Evolutionary conservation across 2,113 vertebrate species (phyloP), one percentile per base, ranked within the genome.

Genomic region (Recurvirostra avosetta): DNA sequence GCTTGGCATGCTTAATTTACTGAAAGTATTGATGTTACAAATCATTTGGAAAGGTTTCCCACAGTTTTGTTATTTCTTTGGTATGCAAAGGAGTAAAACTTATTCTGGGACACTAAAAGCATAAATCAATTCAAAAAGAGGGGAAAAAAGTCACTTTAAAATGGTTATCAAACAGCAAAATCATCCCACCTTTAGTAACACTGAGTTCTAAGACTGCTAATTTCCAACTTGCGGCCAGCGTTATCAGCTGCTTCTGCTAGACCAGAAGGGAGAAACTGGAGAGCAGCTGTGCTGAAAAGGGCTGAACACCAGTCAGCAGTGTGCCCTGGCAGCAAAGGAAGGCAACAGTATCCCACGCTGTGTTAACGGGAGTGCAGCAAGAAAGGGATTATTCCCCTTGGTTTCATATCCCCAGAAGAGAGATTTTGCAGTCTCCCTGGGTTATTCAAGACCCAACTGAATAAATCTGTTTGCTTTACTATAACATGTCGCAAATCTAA

Each of bases 301-400:
- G 36, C 73, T 36, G 29, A 76, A 18, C 11, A 1, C 4, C 4
- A 34, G 12, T 8, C 56, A 36, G 41, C 1, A 0, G 2, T 1
- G 15, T 45, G 47, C 32, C n/a, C 32, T 49, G 62, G 52, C 58
- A 72, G 68, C 18, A 7, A 21, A 5, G 34, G 62, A 6, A 22
- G 49, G 49, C 50, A 61, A 10, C 36, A n/a, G 53, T 22, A 20
- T n/a, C n/a, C 15, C 15, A 2, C 0, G 2, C 40, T 21, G 34
- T 11, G 7, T 4, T 6, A 21, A 6, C 8, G 14, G 52, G 15
- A 78, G 43, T 3, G 1, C 15, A 75, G 66, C 71, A 62, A 50
- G 36, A 12, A 47, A 67, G 45, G 58, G 30, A 30, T 86, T 85
- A 32, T 59, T 75, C 32, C 47, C 27, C 29, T 70, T 26, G 20